These are phyloP conservation scores for Arrhamphus sclerolepis DNA, from an alignment of 2,797 vertebrate species.

Conservation along the genomic window DNA sequence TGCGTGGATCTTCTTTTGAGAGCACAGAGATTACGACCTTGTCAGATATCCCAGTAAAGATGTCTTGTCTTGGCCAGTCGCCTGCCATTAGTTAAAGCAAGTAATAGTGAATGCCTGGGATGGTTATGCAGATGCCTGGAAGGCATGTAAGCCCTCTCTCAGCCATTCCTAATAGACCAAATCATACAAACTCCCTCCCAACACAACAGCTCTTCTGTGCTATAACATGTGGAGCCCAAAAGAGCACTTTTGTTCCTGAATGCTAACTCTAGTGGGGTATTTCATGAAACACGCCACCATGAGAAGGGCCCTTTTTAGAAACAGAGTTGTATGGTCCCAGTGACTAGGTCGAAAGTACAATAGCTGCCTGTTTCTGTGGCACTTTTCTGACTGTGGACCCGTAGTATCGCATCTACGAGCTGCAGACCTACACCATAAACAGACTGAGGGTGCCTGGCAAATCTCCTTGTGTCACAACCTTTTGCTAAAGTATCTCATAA, in stretches of 20 bases:
- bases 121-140: conserved; percentile 71
- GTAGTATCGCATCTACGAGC: conserved; percentile 51
- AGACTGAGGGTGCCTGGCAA: conserved; percentile 11
- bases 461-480: too few species aligned
- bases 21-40: conserved; percentile 70
- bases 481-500: conserved; percentile 24
- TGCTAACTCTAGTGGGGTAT: conserved; percentile 71
- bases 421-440: conserved; percentile 53
- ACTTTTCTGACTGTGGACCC: conserved; percentile 43
- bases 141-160: conserved; percentile 67
- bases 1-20: conserved; percentile 64
- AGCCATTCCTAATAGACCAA: conserved; percentile 72
- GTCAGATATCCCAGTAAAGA: conserved; percentile 72
- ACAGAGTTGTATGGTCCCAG: conserved; percentile 58
- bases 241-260: conserved; percentile 79
- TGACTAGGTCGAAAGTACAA: conserved; percentile 71
- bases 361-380: conserved; percentile 71
- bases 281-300: conserved; percentile 71
- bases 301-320: conserved; percentile 68
- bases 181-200: conserved; percentile 72
- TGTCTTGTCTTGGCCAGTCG: conserved; percentile 65
- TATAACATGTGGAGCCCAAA: conserved; percentile 62
- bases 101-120: conserved; percentile 72
- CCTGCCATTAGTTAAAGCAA: conserved; percentile 72
- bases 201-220: conserved; percentile 75